These are phyloP conservation scores for Redunca redunca DNA, from an alignment of 2,113 vertebrate species.

Conservation along the genomic window DNA sequence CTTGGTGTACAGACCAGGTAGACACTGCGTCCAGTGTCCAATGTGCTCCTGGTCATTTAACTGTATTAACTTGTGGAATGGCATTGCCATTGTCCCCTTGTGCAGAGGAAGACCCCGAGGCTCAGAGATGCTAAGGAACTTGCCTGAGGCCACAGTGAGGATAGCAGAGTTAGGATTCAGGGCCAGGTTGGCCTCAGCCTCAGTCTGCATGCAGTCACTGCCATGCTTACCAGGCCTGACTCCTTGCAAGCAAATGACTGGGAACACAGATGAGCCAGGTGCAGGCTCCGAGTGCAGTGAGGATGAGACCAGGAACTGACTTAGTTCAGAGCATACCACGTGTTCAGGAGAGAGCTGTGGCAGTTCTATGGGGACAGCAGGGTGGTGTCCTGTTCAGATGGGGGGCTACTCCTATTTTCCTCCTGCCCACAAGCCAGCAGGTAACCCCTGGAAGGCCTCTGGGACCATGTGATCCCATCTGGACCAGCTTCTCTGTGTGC, in stretches of 20 bases:
- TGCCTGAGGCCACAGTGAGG: not conserved
- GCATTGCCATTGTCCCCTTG: not conserved
- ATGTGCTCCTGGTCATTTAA: not conserved
- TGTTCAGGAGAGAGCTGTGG: not conserved
- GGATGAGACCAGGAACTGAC: not conserved
- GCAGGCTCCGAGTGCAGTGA: fast-evolving
- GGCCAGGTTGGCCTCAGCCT: not conserved
- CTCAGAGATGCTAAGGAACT: not conserved
- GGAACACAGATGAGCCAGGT: not conserved
- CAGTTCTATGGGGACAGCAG: not conserved
- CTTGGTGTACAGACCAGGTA: too few relatives aligned
- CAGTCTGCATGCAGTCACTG: not conserved
- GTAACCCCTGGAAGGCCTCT: not conserved
- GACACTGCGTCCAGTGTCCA: not conserved
- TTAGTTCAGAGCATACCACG: fast-evolving
- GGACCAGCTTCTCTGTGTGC: not conserved
- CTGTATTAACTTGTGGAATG: not conserved
- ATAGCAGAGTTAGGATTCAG: not conserved
- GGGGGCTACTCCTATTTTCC: not conserved
- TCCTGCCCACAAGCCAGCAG: not conserved
- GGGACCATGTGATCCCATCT: not conserved
- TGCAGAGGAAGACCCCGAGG: fast-evolving
- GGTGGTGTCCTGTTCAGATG: not conserved
- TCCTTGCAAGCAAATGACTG: not conserved
- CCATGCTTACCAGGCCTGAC: not conserved